Evolutionary conservation across 2,113 vertebrate genomes (phyloP), one percentile per base, ranked within the genome.

Genomic region (Oncorhynchus kisutch): DNA sequence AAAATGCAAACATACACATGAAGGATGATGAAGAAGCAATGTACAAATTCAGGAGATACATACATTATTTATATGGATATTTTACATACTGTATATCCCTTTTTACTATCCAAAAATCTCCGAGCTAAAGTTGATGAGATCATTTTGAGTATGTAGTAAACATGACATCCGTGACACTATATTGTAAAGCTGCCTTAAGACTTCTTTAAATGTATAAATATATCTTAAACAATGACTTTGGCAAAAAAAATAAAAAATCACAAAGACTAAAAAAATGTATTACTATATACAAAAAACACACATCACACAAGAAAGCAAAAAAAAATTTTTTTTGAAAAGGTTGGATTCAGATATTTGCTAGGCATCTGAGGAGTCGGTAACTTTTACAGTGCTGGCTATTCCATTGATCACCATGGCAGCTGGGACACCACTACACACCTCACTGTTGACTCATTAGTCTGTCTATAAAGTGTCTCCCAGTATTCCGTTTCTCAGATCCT

Each of bases 161-260:
- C 51, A 18, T 54, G 12, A 14, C 51, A 54, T 54, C 51, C 3
- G 51, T 54, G 51, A 54, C 51, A 54, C 14, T 54, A 54, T 75
- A 75, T 54, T 75, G 45, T 93, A 93, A 95, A 96, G 93, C 90
- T 81, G 89, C 93, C 91, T 92, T 93, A 93, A 95, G 94, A 95
- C 92, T 95, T 94, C 72, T 91, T 93, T 93, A 67, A 94, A 94
- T 94, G 94, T 94, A 95, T 95, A 96, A 96, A 96, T 95, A 83
- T 67, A 65, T 77, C 45, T 77, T 5, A 80, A 84, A 81, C 24
- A 68, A 78, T 65, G 72, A 71, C 67, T 85, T 90, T 97, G 96
- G 96, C 95, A 95, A 97, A 97, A 94, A 74, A 49, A 74, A 49
- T 80, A 84, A 69, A 75, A 72, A 79, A 70, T 24, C 45, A 91